Base-by-base conservation (phyloP, 2,888 invertebrate species). In the Capitulum mitella region DNA sequence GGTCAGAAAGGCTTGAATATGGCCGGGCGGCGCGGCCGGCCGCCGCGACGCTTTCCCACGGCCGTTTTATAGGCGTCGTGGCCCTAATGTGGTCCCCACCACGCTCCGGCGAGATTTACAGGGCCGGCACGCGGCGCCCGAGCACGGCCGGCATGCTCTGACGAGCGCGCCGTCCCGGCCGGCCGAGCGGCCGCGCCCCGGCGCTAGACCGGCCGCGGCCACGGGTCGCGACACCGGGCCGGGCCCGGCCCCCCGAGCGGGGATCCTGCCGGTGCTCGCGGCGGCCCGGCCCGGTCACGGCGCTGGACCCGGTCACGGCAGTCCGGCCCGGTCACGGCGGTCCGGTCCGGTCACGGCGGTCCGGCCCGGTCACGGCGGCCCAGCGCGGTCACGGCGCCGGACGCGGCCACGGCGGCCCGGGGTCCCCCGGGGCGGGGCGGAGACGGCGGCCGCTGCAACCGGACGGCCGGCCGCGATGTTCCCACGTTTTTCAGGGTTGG, bases 1-100 rank as follows among this genome's bases (percentile, higher is more conserved):
- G 37, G 40, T 29, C 70, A 5, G 70, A 70, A 70, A 70, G 70
- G 70, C 70, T 70, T 70, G 70, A 40, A 70, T 70, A 70, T 40
- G 70, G 40, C 70, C 34, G 34, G 64, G 34, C 14, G 29, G 64
- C 14, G n/a, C 32, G 64, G 64, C 34, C 16, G 19, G 51, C 16
- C 51, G 51, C 34, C 19, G 64, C 16, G 70, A 8, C 70, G 37
- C 12, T 37, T 70, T 70, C 70, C 70, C 70, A 70, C 70, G 70
- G 70, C 26, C 3, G 37, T 16, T 70, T 70, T 70, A 70, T 8
- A 12, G 70, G 26, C 70, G 26, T 0, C 8, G 8, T 26, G 70
- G 26, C 8, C 22, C 64, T 29, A 29, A 14, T 64, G 34, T 29
- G 37, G 37, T 40, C 22, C 19, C 37, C 37, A 40, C 26, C 26